Conservation (phyloP, 2,113 vertebrate species). For the Octodon degus region DNA sequence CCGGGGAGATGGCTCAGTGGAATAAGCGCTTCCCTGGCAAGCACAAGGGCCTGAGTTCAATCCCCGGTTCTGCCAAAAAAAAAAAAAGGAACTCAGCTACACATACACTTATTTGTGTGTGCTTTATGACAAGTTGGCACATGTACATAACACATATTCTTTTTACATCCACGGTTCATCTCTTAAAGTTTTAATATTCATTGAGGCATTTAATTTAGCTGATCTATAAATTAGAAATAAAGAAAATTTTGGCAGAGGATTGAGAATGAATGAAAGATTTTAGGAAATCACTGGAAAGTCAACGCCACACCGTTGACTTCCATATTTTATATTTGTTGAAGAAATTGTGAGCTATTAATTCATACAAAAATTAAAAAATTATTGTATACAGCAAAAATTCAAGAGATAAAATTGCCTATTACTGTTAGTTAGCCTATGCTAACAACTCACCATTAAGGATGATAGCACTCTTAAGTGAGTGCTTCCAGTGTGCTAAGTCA, state of each 20-base stretch:
- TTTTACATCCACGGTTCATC: background rate
- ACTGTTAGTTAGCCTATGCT: background rate
- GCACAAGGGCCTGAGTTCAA: too few species aligned
- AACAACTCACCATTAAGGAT: background rate
- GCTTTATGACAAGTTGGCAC: background rate
- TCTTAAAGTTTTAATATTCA: background rate
- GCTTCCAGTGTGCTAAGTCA: background rate
- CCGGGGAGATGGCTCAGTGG: too few species aligned
- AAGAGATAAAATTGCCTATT: background rate
- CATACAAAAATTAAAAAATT: conserved; percentile 17
- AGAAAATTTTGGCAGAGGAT: background rate
- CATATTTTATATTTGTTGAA: conserved; percentile 44
- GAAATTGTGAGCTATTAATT: background rate
- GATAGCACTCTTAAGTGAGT: background rate
- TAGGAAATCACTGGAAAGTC: background rate
- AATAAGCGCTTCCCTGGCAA: too few species aligned
- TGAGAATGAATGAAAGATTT: background rate
- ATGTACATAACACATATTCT: background rate
- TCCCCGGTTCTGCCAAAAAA: too few species aligned
- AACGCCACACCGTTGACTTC: background rate
- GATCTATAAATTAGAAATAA: conserved; percentile 1
- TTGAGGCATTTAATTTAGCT: conserved; percentile 38
- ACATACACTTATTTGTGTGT: too few species aligned
- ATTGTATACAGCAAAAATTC: background rate
- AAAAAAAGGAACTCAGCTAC: too few species aligned